Evolutionary conservation across 2,888 invertebrate genomes (phyloP), one percentile per base, ranked within the genome.

Genomic region (Bombyx huttoni): DNA sequence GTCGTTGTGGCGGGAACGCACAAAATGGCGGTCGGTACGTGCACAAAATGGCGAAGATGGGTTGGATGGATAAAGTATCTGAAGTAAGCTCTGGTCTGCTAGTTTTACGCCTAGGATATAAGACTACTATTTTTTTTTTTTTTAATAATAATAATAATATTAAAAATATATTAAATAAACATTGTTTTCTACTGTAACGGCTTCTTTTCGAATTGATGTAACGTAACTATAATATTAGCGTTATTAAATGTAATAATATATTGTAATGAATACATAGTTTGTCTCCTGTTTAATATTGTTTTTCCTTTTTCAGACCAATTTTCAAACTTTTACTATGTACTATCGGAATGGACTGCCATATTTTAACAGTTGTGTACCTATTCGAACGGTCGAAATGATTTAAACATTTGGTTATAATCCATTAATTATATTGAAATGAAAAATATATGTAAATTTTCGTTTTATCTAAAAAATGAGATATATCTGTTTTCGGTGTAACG

Each of bases 301-400:
- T 68, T 73, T 77, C 60, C 78, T 68, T 73, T 75, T 79, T 82
- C 79, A 78, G 87, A 87, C 86, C 86, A 86, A 86, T 83, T 84
- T 81, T 80, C 78, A 79, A 81, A 81, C 74, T 81, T 82, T 80
- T 81, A 83, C 81, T 80, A 77, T 64, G 67, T 78, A 71, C 71
- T 71, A 71, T 78, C 75, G 73, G 73, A 79, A 79, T 76, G 81
- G 79, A 87, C 87, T 87, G 86, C 86, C 86, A 86, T 83, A 77
- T 78, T 77, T 78, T 78, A 76, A 73, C 69, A 75, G 73, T 61
- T 76, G 73, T 78, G 63, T 49, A 53, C 46, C n/a, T 46, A 46
- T 13, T 50, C 7, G 40, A 40, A 24, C 24, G 24, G 24, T 24
- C 24, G 5, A 3, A 24, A 24, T 24, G 24, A 24, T 3, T 5